Evolutionary conservation across 1,140 invertebrate genomes (phyloP), one percentile per base, ranked within the genome.

Genomic region (Orussus abietinus): DNA sequence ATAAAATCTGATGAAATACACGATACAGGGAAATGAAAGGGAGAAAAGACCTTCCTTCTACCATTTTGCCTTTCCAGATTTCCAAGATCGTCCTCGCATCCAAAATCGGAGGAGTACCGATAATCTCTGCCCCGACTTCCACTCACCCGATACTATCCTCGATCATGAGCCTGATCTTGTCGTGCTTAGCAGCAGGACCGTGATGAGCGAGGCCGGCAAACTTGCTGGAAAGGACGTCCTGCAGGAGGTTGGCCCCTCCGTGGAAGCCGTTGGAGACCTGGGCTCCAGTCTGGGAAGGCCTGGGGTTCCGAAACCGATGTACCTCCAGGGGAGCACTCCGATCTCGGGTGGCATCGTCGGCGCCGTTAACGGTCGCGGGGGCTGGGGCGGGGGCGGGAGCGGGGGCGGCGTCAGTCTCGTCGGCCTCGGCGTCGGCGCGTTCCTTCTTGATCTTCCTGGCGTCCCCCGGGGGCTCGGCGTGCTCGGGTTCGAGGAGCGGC

Each of bases 141-240:
- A 44, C 53, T 33, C 48, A 79, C 77, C 74, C 74, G 47, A 73
- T 66, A 47, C 64, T 63, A 45, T 75, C 69, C 45, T 75, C 71
- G 18, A 75, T 64, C 55, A 74, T 64, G 31, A 66, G 57, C 14
- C 68, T 61, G 46, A 74, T 69, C 43, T 75, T 75, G 32, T 74
- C 69, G 38, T 64, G 58, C 34, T 74, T 72, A 14, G 51, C 49
- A 20, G 52, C 49, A 38, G 60, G 33, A 25, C 22, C 36, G 26
- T 63, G 59, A 43, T 66, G 60, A 28, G 56, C 31, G 38, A 62
- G 41, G 22, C 47, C 54, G 15, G 60, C 53, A 29, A 69, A 60
- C 42, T 70, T 71, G 4, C 53, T 52, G 5, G 62, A 47, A 3
- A 73, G 52, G 31, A 72, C 57, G 20, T 69, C 64, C 28, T 70